A percentile compares a stretch with the other conserved stretches of the same genome.
Conservation (phyloP, 2,113 vertebrate species). For the Elephantulus edwardii region DNA sequence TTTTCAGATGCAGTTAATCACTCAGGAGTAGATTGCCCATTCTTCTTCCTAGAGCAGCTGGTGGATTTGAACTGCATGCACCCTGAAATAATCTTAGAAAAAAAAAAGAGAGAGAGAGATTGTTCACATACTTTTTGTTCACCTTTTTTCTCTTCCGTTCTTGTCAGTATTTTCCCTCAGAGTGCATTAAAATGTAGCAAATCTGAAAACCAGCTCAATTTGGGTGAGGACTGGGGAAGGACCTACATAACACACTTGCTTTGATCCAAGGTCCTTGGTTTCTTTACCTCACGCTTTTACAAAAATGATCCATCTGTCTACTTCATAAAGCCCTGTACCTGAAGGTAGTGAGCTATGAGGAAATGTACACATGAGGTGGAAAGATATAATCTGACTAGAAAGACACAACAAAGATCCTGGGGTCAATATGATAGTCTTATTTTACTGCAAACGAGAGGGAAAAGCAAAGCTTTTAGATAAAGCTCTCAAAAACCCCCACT, state of each 20-base stretch:
- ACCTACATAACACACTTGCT: not conserved
- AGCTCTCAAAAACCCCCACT: too few relatives aligned
- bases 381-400: too few relatives aligned
- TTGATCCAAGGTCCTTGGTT: not conserved
- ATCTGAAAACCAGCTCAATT: not conserved
- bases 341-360: too few relatives aligned
- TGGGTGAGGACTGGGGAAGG: not conserved
- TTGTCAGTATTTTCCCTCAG: not conserved
- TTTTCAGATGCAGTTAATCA: too few relatives aligned
- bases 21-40: too few relatives aligned
- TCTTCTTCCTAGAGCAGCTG: too few relatives aligned
- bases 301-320: not conserved
- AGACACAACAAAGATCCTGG: too few relatives aligned
- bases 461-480: too few relatives aligned
- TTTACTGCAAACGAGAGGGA: too few relatives aligned
- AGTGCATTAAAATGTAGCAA: not conserved
- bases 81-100: constrained; percentile 2
- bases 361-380: too few relatives aligned
- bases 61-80: too few relatives aligned
- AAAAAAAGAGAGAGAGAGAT: not conserved
- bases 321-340: not conserved
- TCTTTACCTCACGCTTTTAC: not conserved
- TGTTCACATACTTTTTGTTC: not conserved
- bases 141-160: not conserved
- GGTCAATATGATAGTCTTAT: too few relatives aligned